Conservation (phyloP, 2,113 vertebrate species). For the Silurus asotus region DNA sequence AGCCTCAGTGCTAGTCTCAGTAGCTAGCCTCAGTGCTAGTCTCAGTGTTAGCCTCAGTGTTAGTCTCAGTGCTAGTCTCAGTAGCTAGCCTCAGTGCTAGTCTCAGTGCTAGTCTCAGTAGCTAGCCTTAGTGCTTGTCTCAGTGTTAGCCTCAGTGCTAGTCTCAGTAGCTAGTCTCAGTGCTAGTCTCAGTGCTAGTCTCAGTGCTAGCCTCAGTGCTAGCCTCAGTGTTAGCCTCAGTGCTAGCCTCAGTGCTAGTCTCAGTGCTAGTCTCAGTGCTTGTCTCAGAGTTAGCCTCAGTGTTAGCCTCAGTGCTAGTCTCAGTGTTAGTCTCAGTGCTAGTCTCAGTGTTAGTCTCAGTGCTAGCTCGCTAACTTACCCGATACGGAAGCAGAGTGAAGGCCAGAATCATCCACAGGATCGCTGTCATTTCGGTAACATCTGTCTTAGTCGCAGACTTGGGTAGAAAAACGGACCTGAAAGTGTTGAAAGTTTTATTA, state of each 20-base stretch:
- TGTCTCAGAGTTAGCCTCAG: not conserved
- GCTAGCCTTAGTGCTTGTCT: not conserved
- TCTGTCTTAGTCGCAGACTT: not conserved
- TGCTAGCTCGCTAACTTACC: constrained; percentile 55
- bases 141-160: not conserved
- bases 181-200: not conserved
- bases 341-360: not conserved
- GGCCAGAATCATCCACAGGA: constrained; percentile 44
- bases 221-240: not conserved
- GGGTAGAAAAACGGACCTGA: not conserved
- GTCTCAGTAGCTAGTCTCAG: not conserved
- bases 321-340: not conserved
- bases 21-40: not conserved
- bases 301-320: too few relatives aligned
- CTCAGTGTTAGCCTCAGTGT: too few relatives aligned
- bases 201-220: too few relatives aligned
- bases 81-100: not conserved
- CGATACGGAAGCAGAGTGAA: constrained; percentile 47
- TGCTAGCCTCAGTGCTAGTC: not conserved
- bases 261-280: not conserved
- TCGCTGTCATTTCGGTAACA: constrained; percentile 56
- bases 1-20: not conserved
- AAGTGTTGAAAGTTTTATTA: not conserved
- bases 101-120: too few relatives aligned
- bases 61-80: not conserved